Conservation (phyloP, 2,113 vertebrate species). For the Oncorhynchus mykiss region DNA sequence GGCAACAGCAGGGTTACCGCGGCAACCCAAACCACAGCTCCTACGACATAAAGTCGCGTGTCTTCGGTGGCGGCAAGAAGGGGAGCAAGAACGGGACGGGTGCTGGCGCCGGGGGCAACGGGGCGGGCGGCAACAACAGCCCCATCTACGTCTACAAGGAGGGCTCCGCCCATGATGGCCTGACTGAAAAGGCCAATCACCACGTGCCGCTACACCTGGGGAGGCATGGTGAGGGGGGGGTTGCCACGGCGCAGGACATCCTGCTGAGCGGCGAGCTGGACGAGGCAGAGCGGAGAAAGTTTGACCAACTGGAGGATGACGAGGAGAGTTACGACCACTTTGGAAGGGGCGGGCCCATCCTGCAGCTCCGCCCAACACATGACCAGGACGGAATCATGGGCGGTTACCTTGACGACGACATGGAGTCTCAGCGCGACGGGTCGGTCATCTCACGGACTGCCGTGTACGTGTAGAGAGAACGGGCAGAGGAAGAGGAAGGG, state of each 20-base stretch:
- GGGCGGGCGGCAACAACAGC: slow-evolving; percentile 67
- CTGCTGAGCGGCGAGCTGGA: slow-evolving; percentile 73
- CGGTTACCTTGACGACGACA: slow-evolving; percentile 82
- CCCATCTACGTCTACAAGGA: slow-evolving; percentile 74
- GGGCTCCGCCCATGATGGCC: slow-evolving; percentile 60
- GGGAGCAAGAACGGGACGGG: slow-evolving; percentile 73
- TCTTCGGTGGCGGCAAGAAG: slow-evolving; percentile 78
- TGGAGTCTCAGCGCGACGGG: slow-evolving; percentile 89
- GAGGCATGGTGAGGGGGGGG: slow-evolving; percentile 54
- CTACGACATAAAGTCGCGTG: slow-evolving; percentile 78
- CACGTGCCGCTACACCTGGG: slow-evolving; percentile 61
- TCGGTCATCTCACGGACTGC: slow-evolving; percentile 89
- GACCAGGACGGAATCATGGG: slow-evolving; percentile 61
- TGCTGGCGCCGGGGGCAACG: slow-evolving; percentile 47
- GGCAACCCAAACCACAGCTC: slow-evolving; percentile 63
- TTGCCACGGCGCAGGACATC: slow-evolving; percentile 72
- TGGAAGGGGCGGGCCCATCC: slow-evolving; percentile 69
- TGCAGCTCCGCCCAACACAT: slow-evolving; percentile 64
- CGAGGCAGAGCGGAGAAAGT: slow-evolving; percentile 74
- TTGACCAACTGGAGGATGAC: slow-evolving; percentile 75
- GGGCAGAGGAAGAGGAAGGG: neutral
- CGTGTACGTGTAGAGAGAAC: slow-evolving; percentile 80
- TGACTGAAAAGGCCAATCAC: slow-evolving; percentile 73
- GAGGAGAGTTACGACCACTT: slow-evolving; percentile 78
- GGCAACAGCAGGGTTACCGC: slow-evolving; percentile 72